Percentiles rank a stretch among this genome's conserved stretches.
phyloP scores from a whole-genome alignment of 30 jellyfish, hydroid and myxozoan genomes.

The Phacellophora camtschatica region DNA sequence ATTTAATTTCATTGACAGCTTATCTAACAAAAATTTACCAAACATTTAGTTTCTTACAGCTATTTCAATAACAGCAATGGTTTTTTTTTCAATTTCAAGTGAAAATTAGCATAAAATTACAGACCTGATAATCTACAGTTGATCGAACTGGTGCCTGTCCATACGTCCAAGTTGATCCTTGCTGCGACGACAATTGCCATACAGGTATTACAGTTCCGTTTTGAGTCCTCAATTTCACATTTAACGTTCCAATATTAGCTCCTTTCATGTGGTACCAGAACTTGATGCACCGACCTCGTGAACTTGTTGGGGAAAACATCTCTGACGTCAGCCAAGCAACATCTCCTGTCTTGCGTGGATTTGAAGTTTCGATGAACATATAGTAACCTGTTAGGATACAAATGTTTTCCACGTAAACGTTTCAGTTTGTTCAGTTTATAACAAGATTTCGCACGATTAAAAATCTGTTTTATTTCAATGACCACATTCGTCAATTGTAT shows the following conservation, averaged over 20 bases:
- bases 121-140: conserved; percentile 87
- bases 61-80: too few relatives aligned
- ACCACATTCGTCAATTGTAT: too few relatives aligned
- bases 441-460: too few relatives aligned
- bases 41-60: too few relatives aligned
- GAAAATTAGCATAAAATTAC: too few relatives aligned
- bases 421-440: too few relatives aligned
- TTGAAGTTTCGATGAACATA: conserved; percentile 85
- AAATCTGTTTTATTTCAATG: too few relatives aligned
- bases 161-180: conserved; percentile 83
- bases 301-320: conserved; percentile 88
- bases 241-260: conserved; percentile 79
- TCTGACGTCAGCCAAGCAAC: conserved; percentile 91
- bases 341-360: conserved; percentile 73
- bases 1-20: too few relatives aligned
- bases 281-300: conserved; percentile 87
- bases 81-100: too few relatives aligned
- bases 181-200: conserved; percentile 88
- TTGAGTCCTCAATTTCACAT: conserved; percentile 75
- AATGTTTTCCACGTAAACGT: too few relatives aligned
- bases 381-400: conserved; percentile 57
- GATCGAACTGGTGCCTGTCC: conserved; percentile 97
- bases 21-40: too few relatives aligned
- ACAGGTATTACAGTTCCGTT: conserved; percentile 81
- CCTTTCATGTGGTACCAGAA: conserved; percentile 98